Base-by-base conservation (phyloP, 2,113 vertebrate species). In the Ictalurus furcatus region DNA sequence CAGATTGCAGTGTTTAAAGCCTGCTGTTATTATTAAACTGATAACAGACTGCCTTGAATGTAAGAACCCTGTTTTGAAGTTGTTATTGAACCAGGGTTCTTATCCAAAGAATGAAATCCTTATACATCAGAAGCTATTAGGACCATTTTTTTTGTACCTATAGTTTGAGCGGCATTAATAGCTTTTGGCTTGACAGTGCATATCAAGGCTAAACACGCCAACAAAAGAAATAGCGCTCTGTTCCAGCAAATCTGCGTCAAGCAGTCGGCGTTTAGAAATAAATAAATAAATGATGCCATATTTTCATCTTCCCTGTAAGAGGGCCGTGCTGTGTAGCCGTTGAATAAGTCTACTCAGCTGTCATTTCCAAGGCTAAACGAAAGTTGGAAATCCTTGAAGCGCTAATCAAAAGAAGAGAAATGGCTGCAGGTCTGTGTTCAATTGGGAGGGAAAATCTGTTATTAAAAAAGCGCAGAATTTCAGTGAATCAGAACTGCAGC, bases 301-400 rank as follows among this genome's bases (percentile, higher is more conserved):
- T n/a, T 85, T 80, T 88, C 21, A 56, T 85, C 28, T n/a, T 79
- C 28, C 12, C 59, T 44, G 58, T 78, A 85, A 85, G 4, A 78
- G 40, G n/a, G 67, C n/a, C 23, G 25, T 44, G 17, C 59, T 44
- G 58, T 79, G 5, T 7, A 84, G 52, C 44, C 34, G 7, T 69
- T 85, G 44, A 90, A 65, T 69, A 28, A 54, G 54, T 87, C 56
- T 13, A 82, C 73, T 23, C 59, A 5, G 40, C 1, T 30, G 30
- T 69, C 28, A 1, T 52, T 69, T 76, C 6, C 14, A 30, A 84
- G 52, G 23, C 71, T 73, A 65, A 63, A 40, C 28, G 5, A 87
- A 89, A 19, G 17, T 48, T 25, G 40, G 21, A 19, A 69, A 78
- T 44, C 82, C 85, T 91, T 91, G 85, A 85, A 85, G 78, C 69